phyloP scores from a whole-genome alignment of 2,797 vertebrate genomes.

The Salmo trutta region DNA sequence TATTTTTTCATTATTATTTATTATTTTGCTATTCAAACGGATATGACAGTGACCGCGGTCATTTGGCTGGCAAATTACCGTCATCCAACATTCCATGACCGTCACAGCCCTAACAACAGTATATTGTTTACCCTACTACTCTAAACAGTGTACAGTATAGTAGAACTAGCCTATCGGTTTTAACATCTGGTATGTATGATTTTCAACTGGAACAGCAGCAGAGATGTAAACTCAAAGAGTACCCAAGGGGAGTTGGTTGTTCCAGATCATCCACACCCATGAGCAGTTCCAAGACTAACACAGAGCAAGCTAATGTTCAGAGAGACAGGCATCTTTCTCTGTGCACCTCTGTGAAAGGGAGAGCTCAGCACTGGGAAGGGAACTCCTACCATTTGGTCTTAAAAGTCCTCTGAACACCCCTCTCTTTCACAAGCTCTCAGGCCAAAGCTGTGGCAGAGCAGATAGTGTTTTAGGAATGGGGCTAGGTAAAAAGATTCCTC shows the following conservation, averaged over 20 bases:
- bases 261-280: conserved; percentile 15
- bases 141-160: neutral
- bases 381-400: neutral
- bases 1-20: too few species aligned
- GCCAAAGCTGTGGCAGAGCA: conserved; percentile 4
- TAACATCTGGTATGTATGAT: neutral
- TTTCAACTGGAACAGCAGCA: neutral
- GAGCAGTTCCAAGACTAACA: conserved; percentile 25
- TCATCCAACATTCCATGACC: too few species aligned
- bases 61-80: too few species aligned
- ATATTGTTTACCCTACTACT: neutral
- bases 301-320: conserved; percentile 15
- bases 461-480: conserved; percentile 14
- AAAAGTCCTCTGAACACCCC: neutral
- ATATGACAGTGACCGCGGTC: too few species aligned
- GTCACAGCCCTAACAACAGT: neutral
- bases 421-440: neutral
- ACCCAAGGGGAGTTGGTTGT: neutral
- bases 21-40: too few species aligned
- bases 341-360: conserved; percentile 6
- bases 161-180: neutral
- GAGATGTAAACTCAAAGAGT: neutral
- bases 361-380: neutral
- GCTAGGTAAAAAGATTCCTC: conserved; percentile 10
- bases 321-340: conserved; percentile 7